Percentiles rank a stretch among this genome's conserved stretches.
Evolutionary conservation across 2,888 invertebrate genomes (phyloP).

Genomic region (Dynastes tityus): DNA sequence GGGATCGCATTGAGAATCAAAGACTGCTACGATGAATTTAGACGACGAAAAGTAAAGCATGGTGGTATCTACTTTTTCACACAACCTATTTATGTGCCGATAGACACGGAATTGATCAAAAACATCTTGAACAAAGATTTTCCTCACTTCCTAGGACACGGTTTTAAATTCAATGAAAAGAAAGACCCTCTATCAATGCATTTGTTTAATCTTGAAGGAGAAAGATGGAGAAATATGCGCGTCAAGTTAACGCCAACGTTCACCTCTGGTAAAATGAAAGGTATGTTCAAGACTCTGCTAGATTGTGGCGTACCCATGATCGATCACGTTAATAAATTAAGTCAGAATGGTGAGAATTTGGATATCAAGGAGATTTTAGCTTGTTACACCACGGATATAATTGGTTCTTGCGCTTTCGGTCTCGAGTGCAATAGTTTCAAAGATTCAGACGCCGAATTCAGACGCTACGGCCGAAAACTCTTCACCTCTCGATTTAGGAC

Average conservation of each 20-base stretch:
- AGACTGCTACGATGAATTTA: slow-evolving; percentile 12
- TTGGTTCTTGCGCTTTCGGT: slow-evolving; percentile 76
- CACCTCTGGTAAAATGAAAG: slow-evolving; percentile 58
- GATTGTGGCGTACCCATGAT: slow-evolving; percentile 30
- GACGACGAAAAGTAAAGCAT: slow-evolving; percentile 9
- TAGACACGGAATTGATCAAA: slow-evolving; percentile 60
- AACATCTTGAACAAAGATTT: slow-evolving; percentile 53
- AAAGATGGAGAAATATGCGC: slow-evolving; percentile 54
- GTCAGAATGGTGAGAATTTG: slow-evolving; percentile 52
- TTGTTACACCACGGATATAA: slow-evolving; percentile 75
- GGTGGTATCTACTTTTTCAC: slow-evolving; percentile 31
- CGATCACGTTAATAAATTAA: slow-evolving; percentile 11
- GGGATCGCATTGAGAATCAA: background rate
- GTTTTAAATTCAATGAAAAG: slow-evolving; percentile 69
- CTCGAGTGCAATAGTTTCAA: slow-evolving; percentile 74
- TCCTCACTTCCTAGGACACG: slow-evolving; percentile 64
- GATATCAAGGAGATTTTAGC: slow-evolving; percentile 71
- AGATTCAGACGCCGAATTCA: slow-evolving; percentile 71
- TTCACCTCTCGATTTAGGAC: slow-evolving; percentile 41
- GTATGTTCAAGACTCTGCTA: slow-evolving; percentile 56
- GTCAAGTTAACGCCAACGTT: slow-evolving; percentile 56
- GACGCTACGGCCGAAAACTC: slow-evolving; percentile 55
- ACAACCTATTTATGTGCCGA: slow-evolving; percentile 6
- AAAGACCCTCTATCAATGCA: slow-evolving; percentile 63
- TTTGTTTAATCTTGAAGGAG: slow-evolving; percentile 53